phyloP scores from a whole-genome alignment of 1,140 invertebrate genomes.

The Drepana arcuata region DNA sequence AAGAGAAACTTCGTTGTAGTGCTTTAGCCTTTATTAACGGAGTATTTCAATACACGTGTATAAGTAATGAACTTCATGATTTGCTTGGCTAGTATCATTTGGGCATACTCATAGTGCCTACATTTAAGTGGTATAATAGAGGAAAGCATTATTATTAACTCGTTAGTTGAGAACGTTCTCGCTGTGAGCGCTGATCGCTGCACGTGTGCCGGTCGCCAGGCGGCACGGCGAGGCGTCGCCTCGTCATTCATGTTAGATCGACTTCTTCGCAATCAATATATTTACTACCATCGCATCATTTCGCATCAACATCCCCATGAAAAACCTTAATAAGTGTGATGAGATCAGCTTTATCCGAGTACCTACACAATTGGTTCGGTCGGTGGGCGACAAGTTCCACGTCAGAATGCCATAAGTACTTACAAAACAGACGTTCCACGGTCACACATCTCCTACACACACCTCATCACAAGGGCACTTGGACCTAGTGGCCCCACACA shows the following conservation, averaged over 20 bases:
- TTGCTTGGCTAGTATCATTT: not conserved
- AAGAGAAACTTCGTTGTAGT: no score
- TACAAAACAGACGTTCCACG: conserved; percentile 58
- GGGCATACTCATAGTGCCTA: conserved; percentile 4
- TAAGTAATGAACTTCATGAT: not conserved
- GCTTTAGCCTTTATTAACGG: not conserved
- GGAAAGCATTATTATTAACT: conserved; percentile 24
- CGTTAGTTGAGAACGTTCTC: conserved; percentile 28
- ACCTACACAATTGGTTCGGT: conserved; percentile 8
- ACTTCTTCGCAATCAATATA: conserved; percentile 31
- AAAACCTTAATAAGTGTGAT: no score
- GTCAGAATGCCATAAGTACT: conserved; percentile 41
- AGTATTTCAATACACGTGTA: not conserved
- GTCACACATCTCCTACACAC: conserved; percentile 60
- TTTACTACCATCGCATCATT: conserved; percentile 27
- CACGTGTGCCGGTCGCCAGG: conserved; percentile 45
- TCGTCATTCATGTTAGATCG: conserved; percentile 47
- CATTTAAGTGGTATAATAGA: conserved; percentile 13
- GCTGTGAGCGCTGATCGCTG: conserved; percentile 26
- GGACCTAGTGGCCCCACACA: conserved; percentile 51
- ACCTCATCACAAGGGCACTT: conserved; percentile 61
- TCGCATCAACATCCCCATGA: conserved; percentile 22
- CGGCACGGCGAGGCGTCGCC: conserved; percentile 28
- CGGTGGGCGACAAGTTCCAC: conserved; percentile 22
- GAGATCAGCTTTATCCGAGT: conserved; percentile 16